These are phyloP conservation scores for Emydoidea blandingii DNA, from an alignment of 2,797 vertebrate species.

Conservation along the genomic window DNA sequence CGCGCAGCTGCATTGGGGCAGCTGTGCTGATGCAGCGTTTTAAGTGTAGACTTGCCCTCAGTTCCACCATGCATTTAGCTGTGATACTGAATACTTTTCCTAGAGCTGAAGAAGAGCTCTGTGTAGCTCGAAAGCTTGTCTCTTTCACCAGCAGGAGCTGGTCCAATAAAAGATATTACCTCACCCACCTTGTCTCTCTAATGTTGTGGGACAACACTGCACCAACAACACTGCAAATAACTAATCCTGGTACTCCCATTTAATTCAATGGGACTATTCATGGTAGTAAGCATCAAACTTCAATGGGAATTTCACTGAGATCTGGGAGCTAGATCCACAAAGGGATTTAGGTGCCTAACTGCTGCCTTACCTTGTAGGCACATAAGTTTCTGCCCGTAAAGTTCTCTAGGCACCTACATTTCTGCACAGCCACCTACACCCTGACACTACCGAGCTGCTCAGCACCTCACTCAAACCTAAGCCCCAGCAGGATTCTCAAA, in stretches of 20 bases:
- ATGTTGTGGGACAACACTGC: background rate
- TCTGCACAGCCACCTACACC: background rate
- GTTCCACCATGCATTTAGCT: no score
- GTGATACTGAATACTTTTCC: no score
- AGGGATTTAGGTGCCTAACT: no score
- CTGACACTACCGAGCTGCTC: background rate
- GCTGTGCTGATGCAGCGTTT: no score
- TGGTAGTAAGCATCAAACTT: background rate
- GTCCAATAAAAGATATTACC: background rate
- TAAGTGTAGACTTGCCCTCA: no score
- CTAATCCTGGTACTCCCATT: background rate
- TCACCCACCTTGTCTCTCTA: no score
- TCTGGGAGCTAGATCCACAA: background rate
- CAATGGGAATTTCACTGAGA: background rate
- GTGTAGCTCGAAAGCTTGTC: background rate
- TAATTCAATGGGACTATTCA: background rate
- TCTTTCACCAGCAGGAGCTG: background rate
- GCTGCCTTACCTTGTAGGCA: background rate
- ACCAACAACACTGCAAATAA: background rate
- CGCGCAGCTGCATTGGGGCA: no score
- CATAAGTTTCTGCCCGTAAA: background rate
- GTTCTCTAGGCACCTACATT: background rate
- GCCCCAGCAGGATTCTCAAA: background rate
- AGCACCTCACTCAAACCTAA: background rate
- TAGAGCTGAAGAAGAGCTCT: background rate